A percentile compares a stretch with the other conserved stretches of the same genome.
These are phyloP conservation scores for Nematolebias whitei DNA, from an alignment of 2,113 vertebrate genomes.

Conservation along the genomic window DNA sequence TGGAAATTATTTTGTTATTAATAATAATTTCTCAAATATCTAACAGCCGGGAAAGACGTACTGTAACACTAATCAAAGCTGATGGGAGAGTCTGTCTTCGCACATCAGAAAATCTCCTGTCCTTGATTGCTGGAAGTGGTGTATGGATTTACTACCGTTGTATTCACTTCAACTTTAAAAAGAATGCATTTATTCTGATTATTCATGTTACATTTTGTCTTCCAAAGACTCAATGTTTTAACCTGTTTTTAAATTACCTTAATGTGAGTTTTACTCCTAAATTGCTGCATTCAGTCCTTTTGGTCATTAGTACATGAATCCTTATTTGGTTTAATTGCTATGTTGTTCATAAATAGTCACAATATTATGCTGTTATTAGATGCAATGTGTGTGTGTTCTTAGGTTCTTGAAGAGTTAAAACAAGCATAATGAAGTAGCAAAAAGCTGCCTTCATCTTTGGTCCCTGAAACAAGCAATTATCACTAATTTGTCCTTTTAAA, in stretches of 20 bases:
- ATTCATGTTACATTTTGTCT: slow-evolving; percentile 8
- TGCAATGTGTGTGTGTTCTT: slow-evolving; percentile 28
- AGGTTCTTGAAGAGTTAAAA: slow-evolving; percentile 49
- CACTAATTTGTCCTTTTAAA: slow-evolving; percentile 80
- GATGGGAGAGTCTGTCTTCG: slow-evolving; percentile 79
- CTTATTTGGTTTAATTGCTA: slow-evolving; percentile 51
- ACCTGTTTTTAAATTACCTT: slow-evolving; percentile 20
- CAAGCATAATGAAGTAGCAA: slow-evolving; percentile 69
- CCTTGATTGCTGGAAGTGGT: slow-evolving; percentile 62
- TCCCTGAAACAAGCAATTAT: slow-evolving; percentile 79
- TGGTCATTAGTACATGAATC: slow-evolving; percentile 33
- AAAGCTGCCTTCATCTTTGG: slow-evolving; percentile 64
- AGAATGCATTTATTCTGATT: slow-evolving; percentile 45
- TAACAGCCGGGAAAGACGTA: slow-evolving; percentile 79
- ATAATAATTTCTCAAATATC: slow-evolving; percentile 85
- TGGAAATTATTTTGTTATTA: slow-evolving; percentile 85
- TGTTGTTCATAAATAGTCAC: slow-evolving; percentile 61
- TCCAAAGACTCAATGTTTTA: slow-evolving; percentile 16
- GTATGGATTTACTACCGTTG: slow-evolving; percentile 51
- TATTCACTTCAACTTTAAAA: slow-evolving; percentile 20
- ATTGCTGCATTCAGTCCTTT: slow-evolving; percentile 21
- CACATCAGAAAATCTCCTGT: slow-evolving; percentile 59
- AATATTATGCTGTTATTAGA: slow-evolving; percentile 63
- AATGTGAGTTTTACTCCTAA: slow-evolving; percentile 38
- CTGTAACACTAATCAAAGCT: slow-evolving; percentile 81